These are phyloP conservation scores for Polyploca ridens DNA, from an alignment of 2,888 invertebrate genomes.

Conservation along the genomic window DNA sequence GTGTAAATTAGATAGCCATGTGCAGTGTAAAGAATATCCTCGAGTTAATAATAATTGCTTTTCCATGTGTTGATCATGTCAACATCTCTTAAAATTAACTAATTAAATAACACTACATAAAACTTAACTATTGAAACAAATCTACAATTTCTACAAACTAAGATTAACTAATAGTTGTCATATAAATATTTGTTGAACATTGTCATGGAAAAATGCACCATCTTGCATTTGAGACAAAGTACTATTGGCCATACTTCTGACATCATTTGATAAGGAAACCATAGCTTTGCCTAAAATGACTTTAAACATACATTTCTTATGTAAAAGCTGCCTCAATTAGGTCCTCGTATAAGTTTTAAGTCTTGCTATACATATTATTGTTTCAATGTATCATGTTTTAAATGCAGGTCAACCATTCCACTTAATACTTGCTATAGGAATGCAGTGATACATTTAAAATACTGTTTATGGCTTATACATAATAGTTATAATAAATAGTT, in stretches of 20 bases:
- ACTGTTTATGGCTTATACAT: neutral
- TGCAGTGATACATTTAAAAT: constrained; percentile 2
- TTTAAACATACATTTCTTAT: too few species aligned
- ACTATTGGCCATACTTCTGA: neutral
- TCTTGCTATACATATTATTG: neutral
- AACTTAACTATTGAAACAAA: neutral
- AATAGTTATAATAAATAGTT: neutral
- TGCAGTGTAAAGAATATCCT: too few species aligned
- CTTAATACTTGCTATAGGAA: constrained; percentile 2
- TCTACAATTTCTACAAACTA: neutral
- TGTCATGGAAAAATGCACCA: neutral
- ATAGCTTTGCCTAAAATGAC: too few species aligned
- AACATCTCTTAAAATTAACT: neutral
- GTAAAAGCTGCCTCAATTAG: too few species aligned
- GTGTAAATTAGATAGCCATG: too few species aligned
- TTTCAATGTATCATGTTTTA: neutral
- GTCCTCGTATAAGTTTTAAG: neutral
- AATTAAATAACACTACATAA: neutral
- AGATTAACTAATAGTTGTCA: neutral
- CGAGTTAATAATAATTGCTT: neutral
- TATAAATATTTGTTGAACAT: neutral
- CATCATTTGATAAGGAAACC: too few species aligned
- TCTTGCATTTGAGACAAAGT: neutral
- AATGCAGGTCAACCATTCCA: neutral
- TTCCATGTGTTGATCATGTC: neutral